Base-by-base conservation (phyloP, 2,797 vertebrate genomes). In the Spinibarbus caldwelli region DNA sequence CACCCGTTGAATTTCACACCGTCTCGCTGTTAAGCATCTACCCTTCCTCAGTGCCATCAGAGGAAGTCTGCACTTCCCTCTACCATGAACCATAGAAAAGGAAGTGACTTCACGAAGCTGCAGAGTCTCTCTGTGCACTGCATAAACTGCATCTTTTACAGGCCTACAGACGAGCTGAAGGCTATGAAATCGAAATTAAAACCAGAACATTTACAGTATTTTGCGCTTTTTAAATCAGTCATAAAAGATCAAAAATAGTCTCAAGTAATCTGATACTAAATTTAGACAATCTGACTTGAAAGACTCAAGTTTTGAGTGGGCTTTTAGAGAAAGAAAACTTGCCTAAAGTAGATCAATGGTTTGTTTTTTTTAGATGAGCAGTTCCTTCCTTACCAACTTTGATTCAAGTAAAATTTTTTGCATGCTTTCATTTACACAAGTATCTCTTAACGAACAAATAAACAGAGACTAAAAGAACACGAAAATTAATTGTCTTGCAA, bases 31-130 rank as follows among this genome's bases (percentile, higher is more conserved):
- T 62, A 45, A 57, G 34, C 41, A 71, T 79, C 86, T 86, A 91
- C 91, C 89, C 92, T 59, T 78, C 83, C 90, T 0, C 6, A 73
- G 43, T 38, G 77, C 78, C 66, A 68, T 72, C 77, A 82, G 84
- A 88, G 89, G 85, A 90, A 87, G 85, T 83, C 75, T 38, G 84
- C 2, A 91, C 90, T 92, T 93, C 91, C 90, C 81, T 75, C 59
- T 82, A 38, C 47, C 59, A 14, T 29, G 21, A 8, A n/a, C 57
- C 49, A 29, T 17, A 75, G 41, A 87, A 80, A 80, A 54, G 77
- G 77, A 83, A 81, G 71, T 64, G 64, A 87, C 62, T 9, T 45
- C 57, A 73, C 21, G 5, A 79, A 84, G 52, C 64, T n/a, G 21
- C 6, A 62, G 31, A 79, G 43, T 57, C 45, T 73, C 54, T 64